Evolutionary conservation across 2,888 invertebrate genomes (phyloP), one percentile per base, ranked within the genome.

Genomic region (Nezara viridula): DNA sequence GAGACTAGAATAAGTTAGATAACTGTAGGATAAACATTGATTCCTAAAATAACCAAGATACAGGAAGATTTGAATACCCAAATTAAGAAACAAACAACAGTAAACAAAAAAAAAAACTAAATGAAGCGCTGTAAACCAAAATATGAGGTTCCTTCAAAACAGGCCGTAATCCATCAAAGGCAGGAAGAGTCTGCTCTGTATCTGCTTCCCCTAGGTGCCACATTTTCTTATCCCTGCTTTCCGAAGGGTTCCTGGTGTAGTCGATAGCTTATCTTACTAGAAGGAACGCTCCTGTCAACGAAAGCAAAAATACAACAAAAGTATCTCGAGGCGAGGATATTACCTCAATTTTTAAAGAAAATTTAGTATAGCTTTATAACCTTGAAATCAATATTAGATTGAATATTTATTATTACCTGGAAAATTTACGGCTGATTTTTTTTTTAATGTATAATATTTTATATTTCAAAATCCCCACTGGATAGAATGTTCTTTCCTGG

Each of bases 151-250:
- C 2, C 37, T 27, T 73, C 66, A 73, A 73, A 73, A 73, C 66
- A 73, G 66, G 16, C 32, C 21, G 37, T 73, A 37, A 73, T 73
- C 66, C 21, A 73, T 73, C 66, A 73, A 37, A 37, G 19, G 7
- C 66, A 37, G 66, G 66, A 73, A 37, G 66, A 37, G 37, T 1
- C 16, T 37, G 19, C 37, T 37, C 32, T 73, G 32, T 73, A 73
- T 73, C 66, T 73, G 32, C 32, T 73, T 73, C 66, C 66, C 21
- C 7, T 73, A 73, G 66, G 32, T 73, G 66, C 32, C 66, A 73
- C 66, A 73, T 73, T 73, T 73, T 73, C 66, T 73, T 73, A 73
- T 73, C 66, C 66, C 37, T 37, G 37, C 66, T 73, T 73, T 37
- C 37, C 66, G 66, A 73, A 37, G 32, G 32, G 32, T 73, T 73